Evolutionary conservation across 2,888 invertebrate genomes (phyloP).

Genomic region (Nephrotoma flavescens): DNA sequence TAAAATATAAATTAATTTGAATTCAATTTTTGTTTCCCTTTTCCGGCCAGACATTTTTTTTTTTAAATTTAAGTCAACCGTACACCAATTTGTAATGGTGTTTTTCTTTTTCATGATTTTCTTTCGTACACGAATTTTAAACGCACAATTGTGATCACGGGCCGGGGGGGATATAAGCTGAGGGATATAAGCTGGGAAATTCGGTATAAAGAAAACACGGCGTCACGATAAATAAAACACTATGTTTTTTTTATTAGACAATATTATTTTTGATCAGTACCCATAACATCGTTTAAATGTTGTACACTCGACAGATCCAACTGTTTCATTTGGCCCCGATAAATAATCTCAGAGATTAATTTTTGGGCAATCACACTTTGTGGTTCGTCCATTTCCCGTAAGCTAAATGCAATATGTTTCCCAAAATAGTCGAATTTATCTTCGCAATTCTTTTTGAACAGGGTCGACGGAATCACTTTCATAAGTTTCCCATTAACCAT

Average conservation of each 20-base stretch:
- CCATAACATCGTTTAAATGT: neutral
- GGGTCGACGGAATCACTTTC: neutral
- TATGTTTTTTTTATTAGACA: neutral
- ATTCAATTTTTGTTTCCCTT: no score
- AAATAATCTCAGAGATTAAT: neutral
- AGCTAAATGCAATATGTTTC: neutral
- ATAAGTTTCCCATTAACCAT: neutral
- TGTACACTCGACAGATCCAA: neutral
- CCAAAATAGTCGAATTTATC: neutral
- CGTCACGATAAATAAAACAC: no score
- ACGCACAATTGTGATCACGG: no score
- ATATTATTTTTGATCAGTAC: neutral
- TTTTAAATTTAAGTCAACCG: no score
- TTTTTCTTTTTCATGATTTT: no score
- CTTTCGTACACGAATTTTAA: no score
- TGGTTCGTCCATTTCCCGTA: neutral
- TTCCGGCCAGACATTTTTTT: no score
- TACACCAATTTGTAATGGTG: no score
- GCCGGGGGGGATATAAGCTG: no score
- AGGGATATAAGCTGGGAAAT: no score
- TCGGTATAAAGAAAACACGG: no score
- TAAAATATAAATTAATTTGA: no score
- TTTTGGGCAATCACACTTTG: neutral
- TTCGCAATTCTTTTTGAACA: neutral
- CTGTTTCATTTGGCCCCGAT: neutral